These are phyloP conservation scores for Acanthochromis polyacanthus DNA, from an alignment of 2,113 vertebrate genomes.

Conservation along the genomic window DNA sequence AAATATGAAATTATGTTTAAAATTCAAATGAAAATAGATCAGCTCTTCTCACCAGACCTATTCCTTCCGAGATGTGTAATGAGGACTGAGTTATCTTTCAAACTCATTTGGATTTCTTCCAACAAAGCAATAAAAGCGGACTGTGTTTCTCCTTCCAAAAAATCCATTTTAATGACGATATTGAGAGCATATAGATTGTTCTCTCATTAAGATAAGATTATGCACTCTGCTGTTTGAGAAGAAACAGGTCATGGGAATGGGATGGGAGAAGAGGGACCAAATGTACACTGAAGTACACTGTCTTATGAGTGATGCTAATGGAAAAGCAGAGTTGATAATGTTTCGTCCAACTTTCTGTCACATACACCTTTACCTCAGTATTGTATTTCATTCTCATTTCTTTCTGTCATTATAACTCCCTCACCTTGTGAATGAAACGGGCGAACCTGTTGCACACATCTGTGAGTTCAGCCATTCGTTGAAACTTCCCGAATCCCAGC, in stretches of 20 bases:
- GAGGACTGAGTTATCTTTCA: not conserved
- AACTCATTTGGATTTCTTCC: not conserved
- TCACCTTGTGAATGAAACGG: constrained; percentile 13
- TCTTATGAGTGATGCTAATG: constrained; percentile 43
- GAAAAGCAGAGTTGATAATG: constrained; percentile 23
- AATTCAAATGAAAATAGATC: not conserved
- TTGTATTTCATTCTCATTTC: constrained; percentile 2
- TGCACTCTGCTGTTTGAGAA: constrained; percentile 35
- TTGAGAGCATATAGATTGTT: not conserved
- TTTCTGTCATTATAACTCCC: not conserved
- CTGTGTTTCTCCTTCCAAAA: not conserved
- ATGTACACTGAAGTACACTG: constrained; percentile 18
- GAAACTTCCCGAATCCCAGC: constrained; percentile 29
- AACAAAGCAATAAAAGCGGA: not conserved
- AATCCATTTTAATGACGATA: constrained; percentile 8
- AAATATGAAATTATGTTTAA: not conserved
- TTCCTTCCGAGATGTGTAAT: not conserved
- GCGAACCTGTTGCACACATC: constrained; percentile 10
- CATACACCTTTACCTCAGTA: constrained; percentile 13
- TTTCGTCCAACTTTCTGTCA: constrained; percentile 11
- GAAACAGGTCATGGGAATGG: constrained; percentile 51
- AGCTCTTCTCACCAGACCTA: not conserved
- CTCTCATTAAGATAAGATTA: constrained; percentile 29
- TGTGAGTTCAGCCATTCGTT: constrained; percentile 8
- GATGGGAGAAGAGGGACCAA: constrained; percentile 10